Percentiles rank a stretch among this genome's conserved stretches.
phyloP scores from a whole-genome alignment of 2,888 invertebrate species.

The Elegia similella region DNA sequence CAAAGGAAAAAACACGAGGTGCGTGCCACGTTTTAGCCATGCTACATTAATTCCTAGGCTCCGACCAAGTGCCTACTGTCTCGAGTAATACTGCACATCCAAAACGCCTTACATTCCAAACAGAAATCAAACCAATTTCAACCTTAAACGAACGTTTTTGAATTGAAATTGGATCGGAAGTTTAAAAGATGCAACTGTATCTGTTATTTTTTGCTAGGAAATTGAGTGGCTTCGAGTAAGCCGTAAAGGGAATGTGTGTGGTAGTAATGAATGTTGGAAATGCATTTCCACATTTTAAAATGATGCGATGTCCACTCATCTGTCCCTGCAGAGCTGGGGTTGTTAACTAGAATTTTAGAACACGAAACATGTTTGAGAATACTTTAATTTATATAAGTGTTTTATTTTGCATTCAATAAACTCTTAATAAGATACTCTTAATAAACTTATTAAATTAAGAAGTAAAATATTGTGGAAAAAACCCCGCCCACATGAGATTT shows the following conservation, averaged over 20 bases:
- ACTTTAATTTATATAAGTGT: too few relatives aligned
- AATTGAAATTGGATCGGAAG: slow-evolving; percentile 8
- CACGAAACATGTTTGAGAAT: too few relatives aligned
- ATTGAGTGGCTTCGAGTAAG: slow-evolving; percentile 48
- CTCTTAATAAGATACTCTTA: too few relatives aligned
- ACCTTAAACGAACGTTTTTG: not conserved
- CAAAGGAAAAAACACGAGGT: slow-evolving; percentile 56
- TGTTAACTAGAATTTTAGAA: too few relatives aligned
- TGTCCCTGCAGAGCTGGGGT: too few relatives aligned
- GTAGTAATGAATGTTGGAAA: slow-evolving; percentile 40
- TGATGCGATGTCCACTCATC: not conserved
- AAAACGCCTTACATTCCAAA: slow-evolving; percentile 31
- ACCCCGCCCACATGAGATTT: too few relatives aligned
- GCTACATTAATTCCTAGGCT: slow-evolving; percentile 75
- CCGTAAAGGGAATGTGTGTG: slow-evolving; percentile 39
- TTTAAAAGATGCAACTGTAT: slow-evolving; percentile 31
- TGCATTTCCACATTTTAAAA: not conserved
- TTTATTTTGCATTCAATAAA: too few relatives aligned
- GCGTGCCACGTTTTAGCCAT: slow-evolving; percentile 67
- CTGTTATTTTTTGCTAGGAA: slow-evolving; percentile 49
- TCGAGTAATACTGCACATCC: slow-evolving; percentile 44
- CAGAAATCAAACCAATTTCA: too few relatives aligned
- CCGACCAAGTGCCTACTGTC: slow-evolving; percentile 66
- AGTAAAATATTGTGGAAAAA: too few relatives aligned
- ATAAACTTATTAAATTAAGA: too few relatives aligned